A percentile compares a stretch with the other conserved stretches of the same genome.
Conservation (phyloP, 2,888 invertebrate genomes). For the Aphidoletes aphidimyza region DNA sequence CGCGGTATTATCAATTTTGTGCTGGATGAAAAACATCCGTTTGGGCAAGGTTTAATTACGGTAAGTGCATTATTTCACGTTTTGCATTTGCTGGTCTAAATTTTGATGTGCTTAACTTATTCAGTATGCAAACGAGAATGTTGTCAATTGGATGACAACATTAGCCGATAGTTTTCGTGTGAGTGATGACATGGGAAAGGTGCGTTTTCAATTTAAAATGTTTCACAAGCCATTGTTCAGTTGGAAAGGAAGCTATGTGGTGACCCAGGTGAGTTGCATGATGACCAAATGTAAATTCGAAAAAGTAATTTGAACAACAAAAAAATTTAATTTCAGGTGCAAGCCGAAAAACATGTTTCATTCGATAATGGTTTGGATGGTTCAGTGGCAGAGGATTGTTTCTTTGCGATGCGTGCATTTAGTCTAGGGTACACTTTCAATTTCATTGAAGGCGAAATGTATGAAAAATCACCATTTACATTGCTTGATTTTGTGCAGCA, state of each 20-base stretch:
- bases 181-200: constrained; percentile 97
- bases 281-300: background rate
- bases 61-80: background rate
- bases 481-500: constrained; percentile 96
- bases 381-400: constrained; percentile 98
- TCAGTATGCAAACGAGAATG: constrained; percentile 90
- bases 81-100: background rate
- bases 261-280: constrained; percentile 80
- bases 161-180: constrained; percentile 95
- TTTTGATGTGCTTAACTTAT: background rate
- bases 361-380: constrained; percentile 97
- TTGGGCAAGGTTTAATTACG: constrained; percentile 95
- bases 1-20: constrained; percentile 94
- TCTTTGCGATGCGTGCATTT: constrained; percentile 95
- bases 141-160: constrained; percentile 97
- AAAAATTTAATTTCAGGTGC: constrained; percentile 73
- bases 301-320: constrained; percentile 16
- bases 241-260: constrained; percentile 98
- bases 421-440: constrained; percentile 91
- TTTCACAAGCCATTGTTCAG: constrained; percentile 96
- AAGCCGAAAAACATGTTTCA: constrained; percentile 89
- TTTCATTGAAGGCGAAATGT: constrained; percentile 98
- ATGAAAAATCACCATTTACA: constrained; percentile 97
- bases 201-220: constrained; percentile 89
- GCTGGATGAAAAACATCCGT: constrained; percentile 91